Conservation (phyloP, 2,888 invertebrate genomes). For the Scaptomyza polygonia region DNA sequence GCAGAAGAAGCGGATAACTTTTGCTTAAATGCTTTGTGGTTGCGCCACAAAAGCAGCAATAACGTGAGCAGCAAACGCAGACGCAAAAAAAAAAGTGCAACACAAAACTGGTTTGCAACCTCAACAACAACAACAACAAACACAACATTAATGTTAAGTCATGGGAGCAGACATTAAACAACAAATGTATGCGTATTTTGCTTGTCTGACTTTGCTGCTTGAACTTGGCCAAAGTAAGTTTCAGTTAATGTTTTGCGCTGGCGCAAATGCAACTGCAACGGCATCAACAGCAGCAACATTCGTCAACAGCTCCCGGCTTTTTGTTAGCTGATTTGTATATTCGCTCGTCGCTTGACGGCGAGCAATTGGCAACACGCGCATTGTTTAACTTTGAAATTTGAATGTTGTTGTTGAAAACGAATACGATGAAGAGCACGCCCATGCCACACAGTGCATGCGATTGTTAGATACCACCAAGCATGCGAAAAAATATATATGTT, state of each 20-base stretch:
- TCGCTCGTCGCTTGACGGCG: background rate
- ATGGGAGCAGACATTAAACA: constrained; percentile 18
- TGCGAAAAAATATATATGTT: constrained; percentile 27
- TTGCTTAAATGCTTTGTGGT: constrained; percentile 73
- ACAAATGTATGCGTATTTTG: constrained; percentile 7
- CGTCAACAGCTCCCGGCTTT: constrained; percentile 24
- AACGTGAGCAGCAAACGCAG: constrained; percentile 12
- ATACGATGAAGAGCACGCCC: background rate
- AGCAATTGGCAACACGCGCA: constrained; percentile 42
- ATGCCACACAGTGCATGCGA: constrained; percentile 44
- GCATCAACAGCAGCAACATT: constrained; percentile 1
- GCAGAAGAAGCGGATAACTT: constrained; percentile 31
- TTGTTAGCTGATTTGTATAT: constrained; percentile 50
- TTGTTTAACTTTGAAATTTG: constrained; percentile 66
- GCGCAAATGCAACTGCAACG: constrained; percentile 32
- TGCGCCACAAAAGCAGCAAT: constrained; percentile 17
- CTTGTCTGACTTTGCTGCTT: constrained; percentile 57
- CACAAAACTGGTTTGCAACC: constrained; percentile 67
- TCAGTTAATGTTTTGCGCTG: constrained; percentile 34
- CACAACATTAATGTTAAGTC: constrained; percentile 6
- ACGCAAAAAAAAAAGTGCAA: constrained; percentile 32
- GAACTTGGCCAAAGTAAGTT: constrained; percentile 66
- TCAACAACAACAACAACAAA: constrained; percentile 35
- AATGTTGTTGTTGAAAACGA: constrained; percentile 37
- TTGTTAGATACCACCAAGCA: constrained; percentile 52